Percentiles rank a stretch among this genome's conserved stretches.
Conservation (phyloP, 2,797 vertebrate species). For the Streptopelia turtur region DNA sequence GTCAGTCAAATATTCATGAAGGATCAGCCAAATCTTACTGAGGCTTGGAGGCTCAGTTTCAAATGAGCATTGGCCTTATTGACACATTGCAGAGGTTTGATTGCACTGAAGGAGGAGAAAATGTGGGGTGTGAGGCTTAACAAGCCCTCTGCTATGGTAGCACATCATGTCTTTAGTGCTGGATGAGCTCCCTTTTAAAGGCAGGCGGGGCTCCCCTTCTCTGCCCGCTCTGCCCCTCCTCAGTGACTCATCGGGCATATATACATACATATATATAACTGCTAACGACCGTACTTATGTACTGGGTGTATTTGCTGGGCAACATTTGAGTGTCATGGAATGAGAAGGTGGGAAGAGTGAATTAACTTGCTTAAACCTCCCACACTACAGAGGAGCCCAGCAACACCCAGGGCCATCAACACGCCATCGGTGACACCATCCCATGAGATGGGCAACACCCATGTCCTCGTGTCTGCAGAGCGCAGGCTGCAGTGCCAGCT, state of each 20-base stretch:
- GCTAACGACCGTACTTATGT: background rate
- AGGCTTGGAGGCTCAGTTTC: background rate
- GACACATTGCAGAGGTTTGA: background rate
- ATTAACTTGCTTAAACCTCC: background rate
- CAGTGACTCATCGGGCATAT: background rate
- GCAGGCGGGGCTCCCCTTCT: background rate
- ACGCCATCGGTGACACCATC: background rate
- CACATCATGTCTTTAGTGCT: background rate
- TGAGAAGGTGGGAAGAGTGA: background rate
- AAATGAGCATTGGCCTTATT: background rate
- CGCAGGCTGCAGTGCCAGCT: background rate
- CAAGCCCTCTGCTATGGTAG: background rate
- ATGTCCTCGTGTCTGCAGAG: background rate
- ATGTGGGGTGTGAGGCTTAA: background rate
- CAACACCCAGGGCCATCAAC: background rate
- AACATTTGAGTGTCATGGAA: background rate
- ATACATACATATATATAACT: background rate
- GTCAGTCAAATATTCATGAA: background rate
- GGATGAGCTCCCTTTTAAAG: background rate
- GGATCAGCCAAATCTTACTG: background rate
- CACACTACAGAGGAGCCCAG: background rate
- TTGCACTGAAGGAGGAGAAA: background rate
- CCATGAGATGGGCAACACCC: background rate
- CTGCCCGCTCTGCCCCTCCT: background rate
- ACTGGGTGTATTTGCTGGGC: background rate